phyloP scores from a whole-genome alignment of 2,113 vertebrate species.

The Rynchops niger region DNA sequence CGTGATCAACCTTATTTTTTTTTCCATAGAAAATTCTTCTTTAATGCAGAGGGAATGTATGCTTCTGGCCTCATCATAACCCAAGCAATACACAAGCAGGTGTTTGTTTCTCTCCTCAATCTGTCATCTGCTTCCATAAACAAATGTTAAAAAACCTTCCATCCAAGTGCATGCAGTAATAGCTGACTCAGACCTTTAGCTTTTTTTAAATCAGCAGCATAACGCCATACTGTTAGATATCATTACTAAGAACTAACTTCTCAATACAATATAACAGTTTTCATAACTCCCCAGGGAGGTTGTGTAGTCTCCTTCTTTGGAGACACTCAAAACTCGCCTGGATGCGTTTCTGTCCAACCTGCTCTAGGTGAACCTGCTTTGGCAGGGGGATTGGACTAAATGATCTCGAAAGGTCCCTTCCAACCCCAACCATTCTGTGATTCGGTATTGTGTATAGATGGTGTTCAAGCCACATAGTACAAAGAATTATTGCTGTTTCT shows the following conservation, averaged over 20 bases:
- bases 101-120: not conserved
- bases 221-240: not conserved
- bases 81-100: not conserved
- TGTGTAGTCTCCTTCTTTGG: too few species aligned
- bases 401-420: too few species aligned
- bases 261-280: not conserved
- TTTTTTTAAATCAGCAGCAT: not conserved
- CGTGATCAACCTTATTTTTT: not conserved
- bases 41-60: not conserved
- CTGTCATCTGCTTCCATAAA: not conserved
- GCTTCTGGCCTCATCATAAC: not conserved
- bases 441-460: not conserved
- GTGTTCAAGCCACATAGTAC: not conserved
- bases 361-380: too few species aligned
- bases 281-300: not conserved
- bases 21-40: not conserved
- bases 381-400: too few species aligned
- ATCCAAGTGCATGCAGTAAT: not conserved
- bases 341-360: too few species aligned
- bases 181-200: not conserved
- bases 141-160: not conserved
- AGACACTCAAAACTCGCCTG: too few species aligned
- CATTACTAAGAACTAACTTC: not conserved
- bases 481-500: not conserved
- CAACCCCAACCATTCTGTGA: too few species aligned